phyloP scores from a whole-genome alignment of 2,113 vertebrate genomes.

The Eurystomus gularis region DNA sequence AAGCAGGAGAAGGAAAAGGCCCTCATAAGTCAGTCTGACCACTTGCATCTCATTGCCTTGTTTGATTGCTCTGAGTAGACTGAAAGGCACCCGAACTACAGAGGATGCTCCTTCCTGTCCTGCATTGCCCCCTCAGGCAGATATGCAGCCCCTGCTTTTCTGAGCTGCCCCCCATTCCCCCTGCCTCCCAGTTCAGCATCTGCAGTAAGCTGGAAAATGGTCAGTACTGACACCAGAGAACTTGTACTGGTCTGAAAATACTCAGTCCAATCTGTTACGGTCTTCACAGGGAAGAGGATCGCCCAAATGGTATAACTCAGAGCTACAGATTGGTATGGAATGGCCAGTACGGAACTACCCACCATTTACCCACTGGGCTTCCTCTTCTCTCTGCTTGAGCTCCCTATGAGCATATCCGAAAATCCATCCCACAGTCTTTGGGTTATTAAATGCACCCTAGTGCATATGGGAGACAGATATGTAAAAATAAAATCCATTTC shows the following conservation, averaged over 20 bases:
- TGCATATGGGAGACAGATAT: neutral
- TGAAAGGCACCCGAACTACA: neutral
- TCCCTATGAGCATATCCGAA: neutral
- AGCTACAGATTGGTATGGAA: neutral
- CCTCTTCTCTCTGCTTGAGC: neutral
- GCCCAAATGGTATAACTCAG: neutral
- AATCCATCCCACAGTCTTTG: neutral
- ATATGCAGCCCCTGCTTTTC: neutral
- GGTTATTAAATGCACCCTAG: neutral
- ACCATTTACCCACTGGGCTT: neutral
- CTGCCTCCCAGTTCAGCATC: neutral
- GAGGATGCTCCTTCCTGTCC: neutral
- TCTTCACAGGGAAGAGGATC: neutral
- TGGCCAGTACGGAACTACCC: neutral
- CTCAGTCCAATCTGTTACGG: neutral
- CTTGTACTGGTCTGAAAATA: neutral
- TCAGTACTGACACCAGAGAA: neutral
- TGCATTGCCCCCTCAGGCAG: neutral
- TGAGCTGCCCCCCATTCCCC: neutral
- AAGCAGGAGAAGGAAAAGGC: neutral
- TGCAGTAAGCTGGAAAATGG: neutral
- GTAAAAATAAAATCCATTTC: neutral
- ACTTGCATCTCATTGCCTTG: fast-evolving
- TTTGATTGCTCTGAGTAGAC: neutral
- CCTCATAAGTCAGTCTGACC: neutral